Percentiles rank a stretch among this genome's conserved stretches.
Evolutionary conservation across 2,888 invertebrate genomes (phyloP).

Genomic region (Muscina levida): DNA sequence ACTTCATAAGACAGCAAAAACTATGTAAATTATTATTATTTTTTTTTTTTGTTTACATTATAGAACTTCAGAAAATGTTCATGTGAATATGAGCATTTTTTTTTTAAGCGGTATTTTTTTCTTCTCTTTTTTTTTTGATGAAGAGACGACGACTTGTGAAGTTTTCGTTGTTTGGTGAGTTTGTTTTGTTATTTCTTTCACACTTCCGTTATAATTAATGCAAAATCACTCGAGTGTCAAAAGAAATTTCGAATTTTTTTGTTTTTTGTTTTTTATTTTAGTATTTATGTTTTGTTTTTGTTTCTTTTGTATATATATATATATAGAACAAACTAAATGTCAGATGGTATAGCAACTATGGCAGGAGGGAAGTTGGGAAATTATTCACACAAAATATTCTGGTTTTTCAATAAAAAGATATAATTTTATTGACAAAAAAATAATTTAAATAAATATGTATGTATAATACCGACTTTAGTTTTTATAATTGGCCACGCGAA

Average conservation of each 20-base stretch:
- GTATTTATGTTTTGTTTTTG: not conserved
- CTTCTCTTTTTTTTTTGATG: not conserved
- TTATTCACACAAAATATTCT: too few species aligned
- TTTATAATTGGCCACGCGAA: too few species aligned
- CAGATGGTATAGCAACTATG: not conserved
- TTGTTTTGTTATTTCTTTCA: constrained; percentile 18
- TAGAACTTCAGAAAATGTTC: not conserved
- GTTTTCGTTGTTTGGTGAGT: constrained; percentile 1
- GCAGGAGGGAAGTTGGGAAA: not conserved
- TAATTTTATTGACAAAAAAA: too few species aligned
- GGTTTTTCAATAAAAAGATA: too few species aligned
- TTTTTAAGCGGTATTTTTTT: too few species aligned
- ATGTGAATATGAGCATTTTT: not conserved
- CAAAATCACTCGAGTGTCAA: constrained; percentile 41
- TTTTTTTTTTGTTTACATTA: too few species aligned
- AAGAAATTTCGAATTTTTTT: constrained; percentile 21
- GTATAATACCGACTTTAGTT: too few species aligned
- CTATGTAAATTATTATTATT: constrained; percentile 31
- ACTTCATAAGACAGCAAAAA: not conserved
- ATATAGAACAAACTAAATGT: not conserved
- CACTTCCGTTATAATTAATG: constrained; percentile 61
- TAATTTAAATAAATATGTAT: too few species aligned
- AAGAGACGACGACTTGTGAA: not conserved
- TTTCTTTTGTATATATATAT: too few species aligned
- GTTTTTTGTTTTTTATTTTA: too few species aligned